Base-by-base conservation (phyloP, 2,888 invertebrate genomes). In the Pherbina coryleti region DNA sequence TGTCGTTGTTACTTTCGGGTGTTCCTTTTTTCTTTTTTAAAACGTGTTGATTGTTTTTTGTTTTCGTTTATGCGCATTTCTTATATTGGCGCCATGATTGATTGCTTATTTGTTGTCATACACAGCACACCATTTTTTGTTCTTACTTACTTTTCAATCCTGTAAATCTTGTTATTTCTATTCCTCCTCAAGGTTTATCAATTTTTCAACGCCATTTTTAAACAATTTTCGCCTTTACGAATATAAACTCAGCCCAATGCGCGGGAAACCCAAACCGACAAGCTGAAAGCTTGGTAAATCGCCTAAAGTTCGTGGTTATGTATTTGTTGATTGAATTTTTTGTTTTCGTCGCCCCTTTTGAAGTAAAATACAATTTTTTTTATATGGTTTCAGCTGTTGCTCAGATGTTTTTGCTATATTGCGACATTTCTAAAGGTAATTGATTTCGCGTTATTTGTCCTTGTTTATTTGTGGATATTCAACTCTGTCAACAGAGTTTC, bases 31-130 rank as follows among this genome's bases (percentile, higher is more conserved):
- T 57, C 3, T 57, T 57, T 22, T n/a, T 57, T 57, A n/a, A 5
- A 8, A 9, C 25, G 9, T 57, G 44, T 44, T 44, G 44, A 44
- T 44, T 44, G 44, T 11, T 44, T 44, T 44, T 44, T 14, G 37
- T 37, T 37, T 57, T 22, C 3, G 19, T 60, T 60, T 60, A 28
- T 28, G 28, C 9, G 28, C 60, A 25, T 17, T 22, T 25, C 22
- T 17, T 60, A 60, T 22, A 9, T 22, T 60, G 28, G 28, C 11
- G 60, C 11, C 60, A 25, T 60, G 60, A 60, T 60, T 60, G 60
- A 60, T 60, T 60, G 60, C 60, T 28, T 60, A 60, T 60, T 60
- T 60, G 25, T 60, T 5, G 25, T 55, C 22, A 60, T 60, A 60
- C 22, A 60, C 60, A 60, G 22, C 60, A 9, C 28, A 14, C 60